Percentiles rank a stretch among this genome's conserved stretches.
phyloP scores from a whole-genome alignment of 2,888 invertebrate species.

The Chesias legatella region DNA sequence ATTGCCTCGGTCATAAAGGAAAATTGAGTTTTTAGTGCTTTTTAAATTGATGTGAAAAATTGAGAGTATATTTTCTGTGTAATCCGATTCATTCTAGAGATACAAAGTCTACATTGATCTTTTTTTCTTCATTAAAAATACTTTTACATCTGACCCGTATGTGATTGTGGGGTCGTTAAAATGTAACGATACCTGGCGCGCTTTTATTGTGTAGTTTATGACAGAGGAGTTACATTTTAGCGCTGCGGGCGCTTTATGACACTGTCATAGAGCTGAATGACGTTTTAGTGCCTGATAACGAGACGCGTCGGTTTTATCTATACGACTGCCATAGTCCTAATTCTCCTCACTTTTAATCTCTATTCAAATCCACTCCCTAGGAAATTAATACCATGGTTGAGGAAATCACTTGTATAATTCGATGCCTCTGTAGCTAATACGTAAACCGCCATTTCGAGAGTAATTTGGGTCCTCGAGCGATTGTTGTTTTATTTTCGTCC shows the following conservation, averaged over 20 bases:
- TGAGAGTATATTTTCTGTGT: conserved; percentile 25
- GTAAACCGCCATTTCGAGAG: too few species aligned
- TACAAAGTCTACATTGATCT: conserved; percentile 43
- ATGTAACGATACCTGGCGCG: conserved; percentile 67
- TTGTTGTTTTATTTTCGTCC: conserved; percentile 4
- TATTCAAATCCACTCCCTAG: conserved; percentile 14
- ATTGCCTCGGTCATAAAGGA: conserved; percentile 45
- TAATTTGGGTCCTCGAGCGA: background rate
- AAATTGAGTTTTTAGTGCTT: conserved; percentile 45
- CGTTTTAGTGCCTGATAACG: conserved; percentile 75
- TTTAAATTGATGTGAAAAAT: conserved; percentile 37
- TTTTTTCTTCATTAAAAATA: conserved; percentile 50
- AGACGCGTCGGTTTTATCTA: conserved; percentile 51
- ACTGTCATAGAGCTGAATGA: conserved; percentile 68
- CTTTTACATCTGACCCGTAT: conserved; percentile 67
- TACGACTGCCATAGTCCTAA: conserved; percentile 29
- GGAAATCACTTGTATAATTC: background rate
- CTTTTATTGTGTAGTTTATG: conserved; percentile 75
- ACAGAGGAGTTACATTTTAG: conserved; percentile 75
- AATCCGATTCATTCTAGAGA: conserved; percentile 19
- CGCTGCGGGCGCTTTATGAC: conserved; percentile 77
- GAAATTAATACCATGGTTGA: background rate
- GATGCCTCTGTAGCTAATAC: too few species aligned
- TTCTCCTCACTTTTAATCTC: conserved; percentile 37
- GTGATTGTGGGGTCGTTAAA: conserved; percentile 74